Base-by-base conservation (phyloP, 2,797 vertebrate genomes). In the Megaceryle alcyon region DNA sequence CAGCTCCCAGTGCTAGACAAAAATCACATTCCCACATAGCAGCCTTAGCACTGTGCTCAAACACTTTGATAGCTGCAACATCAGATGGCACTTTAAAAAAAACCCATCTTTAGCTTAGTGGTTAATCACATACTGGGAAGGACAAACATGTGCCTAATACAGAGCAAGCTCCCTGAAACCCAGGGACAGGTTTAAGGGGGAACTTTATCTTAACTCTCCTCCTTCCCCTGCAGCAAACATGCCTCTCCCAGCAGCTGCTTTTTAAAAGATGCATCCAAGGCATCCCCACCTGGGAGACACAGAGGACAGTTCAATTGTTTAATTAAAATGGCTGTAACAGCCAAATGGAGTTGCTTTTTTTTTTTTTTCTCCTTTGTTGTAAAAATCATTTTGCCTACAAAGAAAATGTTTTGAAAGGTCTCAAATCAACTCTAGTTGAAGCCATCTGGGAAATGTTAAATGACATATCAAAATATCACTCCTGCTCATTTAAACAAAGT, bases 361-460 rank as follows among this genome's bases (percentile, higher is more conserved):
- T n/a, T 35, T 49, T 14, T 48, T 35, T 22, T 6, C 31, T 66
- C 14, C 10, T 85, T 88, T 82, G 51, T 83, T 90, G 26, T 37
- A 75, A 85, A 65, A 28, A 43, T 41, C 54, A 41, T 63, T 91
- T 83, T 93, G 60, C 37, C 70, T 57, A 65, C 21, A 80, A 78
- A 21, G 49, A 89, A 87, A 71, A 71, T 19, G 19, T 66, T 94
- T 73, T 70, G 76, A 83, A 86, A 91, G 66, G 16, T 84, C 93
- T 94, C 66, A 53, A 11, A 66, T 72, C 66, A 73, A 20, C 33
- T 83, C 23, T 46, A 46, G 69, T 76, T 56, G 57, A 86, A 87
- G n/a, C 70, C 92, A 94, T 73, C 35, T 84, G 87, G 88, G 80
- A 91, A 96, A 88, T 11, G 33, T 80, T 91, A 94, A 84, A 77